These are phyloP conservation scores for Dasyprocta punctata DNA, from an alignment of 2,113 vertebrate species.

Conservation along the genomic window DNA sequence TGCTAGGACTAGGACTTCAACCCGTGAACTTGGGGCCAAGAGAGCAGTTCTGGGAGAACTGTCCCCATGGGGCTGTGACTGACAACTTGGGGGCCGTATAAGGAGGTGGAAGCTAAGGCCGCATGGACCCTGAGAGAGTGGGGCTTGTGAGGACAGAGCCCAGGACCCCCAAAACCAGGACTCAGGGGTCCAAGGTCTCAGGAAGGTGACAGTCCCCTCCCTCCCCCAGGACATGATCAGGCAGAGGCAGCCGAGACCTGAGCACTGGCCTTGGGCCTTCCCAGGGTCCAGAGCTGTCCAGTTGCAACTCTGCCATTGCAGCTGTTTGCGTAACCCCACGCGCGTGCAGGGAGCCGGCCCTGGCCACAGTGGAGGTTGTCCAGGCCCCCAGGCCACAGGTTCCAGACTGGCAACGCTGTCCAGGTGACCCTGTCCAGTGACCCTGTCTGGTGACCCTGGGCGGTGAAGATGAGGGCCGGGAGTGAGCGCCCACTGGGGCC, in stretches of 20 bases:
- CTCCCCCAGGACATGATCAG: not conserved
- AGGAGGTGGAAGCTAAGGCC: too few relatives aligned
- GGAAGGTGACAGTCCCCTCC: too few relatives aligned
- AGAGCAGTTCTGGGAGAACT: not conserved
- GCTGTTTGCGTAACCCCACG: rapidly evolving
- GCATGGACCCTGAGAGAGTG: not conserved
- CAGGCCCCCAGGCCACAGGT: rapidly evolving
- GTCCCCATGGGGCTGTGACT: not conserved
- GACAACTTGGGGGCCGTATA: too few relatives aligned
- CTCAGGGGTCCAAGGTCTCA: not conserved
- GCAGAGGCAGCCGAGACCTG: not conserved
- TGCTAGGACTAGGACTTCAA: not conserved
- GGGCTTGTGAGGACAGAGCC: not conserved
- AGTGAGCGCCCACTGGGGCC: rapidly evolving
- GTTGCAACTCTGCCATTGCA: too few relatives aligned
- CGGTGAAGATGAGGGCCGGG: rapidly evolving
- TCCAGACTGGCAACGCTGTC: too few relatives aligned
- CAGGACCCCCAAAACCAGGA: too few relatives aligned
- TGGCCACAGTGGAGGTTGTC: rapidly evolving
- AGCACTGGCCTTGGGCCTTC: rapidly evolving
- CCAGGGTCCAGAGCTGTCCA: not conserved
- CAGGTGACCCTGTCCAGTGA: too few relatives aligned
- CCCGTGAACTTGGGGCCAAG: not conserved
- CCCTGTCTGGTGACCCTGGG: not conserved
- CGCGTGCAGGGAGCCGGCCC: too few relatives aligned